Evolutionary conservation across 2,113 vertebrate species (phyloP), one percentile per base, ranked within the genome.

Genomic region (Limanda limanda): DNA sequence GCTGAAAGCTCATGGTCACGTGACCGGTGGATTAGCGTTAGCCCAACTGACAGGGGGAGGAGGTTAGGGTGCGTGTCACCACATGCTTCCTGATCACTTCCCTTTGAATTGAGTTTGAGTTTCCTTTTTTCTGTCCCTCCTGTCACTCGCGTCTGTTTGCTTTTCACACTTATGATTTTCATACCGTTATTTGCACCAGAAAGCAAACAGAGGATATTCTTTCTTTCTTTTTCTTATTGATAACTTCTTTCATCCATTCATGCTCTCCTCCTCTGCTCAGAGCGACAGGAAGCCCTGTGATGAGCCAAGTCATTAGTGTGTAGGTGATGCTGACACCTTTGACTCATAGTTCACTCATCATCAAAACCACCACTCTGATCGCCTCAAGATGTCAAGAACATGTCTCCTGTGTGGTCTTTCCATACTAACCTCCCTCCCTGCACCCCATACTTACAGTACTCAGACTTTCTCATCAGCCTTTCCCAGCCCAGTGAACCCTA

Each of bases 11-110:
- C 79, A 76, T 17, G 81, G 81, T 90, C 92, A 93, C 79, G 54
- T 92, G 91, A 91, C 88, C 68, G 55, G 68, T 72, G 91, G 91
- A 93, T 93, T 93, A 92, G 85, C 76, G 57, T 83, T 88, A 80
- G 82, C 74, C 83, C 86, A 90, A 89, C 86, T 84, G 87, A 89
- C 86, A 82, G 86, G 71, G 81, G 90, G 87, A 73, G 86, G 86
- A 76, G 77, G 61, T 79, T 72, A 62, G 76, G 42, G 60, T 79
- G 76, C 62, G 71, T 82, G 75, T 82, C 89, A 79, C 71, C 83
- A 79, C 90, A 86, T 56, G 79, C 87, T 91, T 91, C 88, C 89
- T 89, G 81, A 91, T 86, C 81, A 86, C 85, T 88, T 91, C 88
- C 86, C 81, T 81, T 81, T 73, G 47, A 78, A 79, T 56, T 42